These are phyloP conservation scores for Lasioglossum malachurum DNA, from an alignment of 2,888 invertebrate genomes.

Conservation along the genomic window DNA sequence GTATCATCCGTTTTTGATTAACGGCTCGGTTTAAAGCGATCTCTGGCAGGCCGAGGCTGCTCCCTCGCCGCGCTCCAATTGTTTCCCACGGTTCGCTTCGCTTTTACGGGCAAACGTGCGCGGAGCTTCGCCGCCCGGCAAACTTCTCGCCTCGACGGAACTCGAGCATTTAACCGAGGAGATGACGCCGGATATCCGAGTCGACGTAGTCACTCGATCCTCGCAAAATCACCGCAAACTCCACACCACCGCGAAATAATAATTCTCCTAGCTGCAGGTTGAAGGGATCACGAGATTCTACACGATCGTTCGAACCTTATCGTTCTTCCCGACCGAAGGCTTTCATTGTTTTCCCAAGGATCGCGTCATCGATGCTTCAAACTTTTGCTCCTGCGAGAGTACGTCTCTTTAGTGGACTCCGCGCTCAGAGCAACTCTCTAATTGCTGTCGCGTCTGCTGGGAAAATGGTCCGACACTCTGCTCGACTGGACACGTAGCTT, in stretches of 20 bases:
- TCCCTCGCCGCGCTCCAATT: neutral
- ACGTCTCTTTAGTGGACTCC: neutral
- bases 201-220: neutral
- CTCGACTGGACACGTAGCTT: neutral
- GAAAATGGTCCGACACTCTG: neutral
- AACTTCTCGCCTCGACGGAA: neutral
- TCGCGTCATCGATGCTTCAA: neutral
- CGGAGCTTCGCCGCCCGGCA: neutral
- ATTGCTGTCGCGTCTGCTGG: neutral
- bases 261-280: neutral
- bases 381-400: neutral
- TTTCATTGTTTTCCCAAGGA: conserved; percentile 16
- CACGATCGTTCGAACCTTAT: neutral
- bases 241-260: neutral
- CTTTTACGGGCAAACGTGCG: neutral
- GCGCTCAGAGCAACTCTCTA: neutral
- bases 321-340: neutral
- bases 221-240: neutral
- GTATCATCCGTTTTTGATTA: conserved; percentile 14
- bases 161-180: conserved; percentile 12
- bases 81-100: neutral
- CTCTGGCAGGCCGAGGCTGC: neutral
- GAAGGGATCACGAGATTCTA: neutral
- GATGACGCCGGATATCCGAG: neutral
- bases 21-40: neutral